Evolutionary conservation across 64 coral and sea anemone species (phyloP).

Genomic region (Porites australiensis): DNA sequence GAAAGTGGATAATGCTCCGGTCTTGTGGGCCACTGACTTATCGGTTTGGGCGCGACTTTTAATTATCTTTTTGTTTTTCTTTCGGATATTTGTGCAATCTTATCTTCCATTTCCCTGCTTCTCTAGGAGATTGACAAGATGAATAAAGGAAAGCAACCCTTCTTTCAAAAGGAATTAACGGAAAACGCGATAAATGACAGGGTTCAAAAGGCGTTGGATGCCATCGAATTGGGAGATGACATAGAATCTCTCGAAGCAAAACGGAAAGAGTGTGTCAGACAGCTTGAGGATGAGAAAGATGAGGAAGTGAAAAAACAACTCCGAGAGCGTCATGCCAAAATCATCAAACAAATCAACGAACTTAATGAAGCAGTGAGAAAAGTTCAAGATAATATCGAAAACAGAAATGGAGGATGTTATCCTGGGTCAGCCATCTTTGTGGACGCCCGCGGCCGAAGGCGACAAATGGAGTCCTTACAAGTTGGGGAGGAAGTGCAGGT

Average conservation of each 20-base stretch:
- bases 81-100: no score
- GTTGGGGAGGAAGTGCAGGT: background rate
- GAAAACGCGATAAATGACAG: no score
- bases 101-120: no score
- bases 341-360: background rate
- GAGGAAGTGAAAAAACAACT: background rate
- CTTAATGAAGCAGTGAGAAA: background rate
- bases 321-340: no score
- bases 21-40: no score
- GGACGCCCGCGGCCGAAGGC: background rate
- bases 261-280: background rate
- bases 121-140: conserved; percentile 21
- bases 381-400: background rate
- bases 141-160: background rate
- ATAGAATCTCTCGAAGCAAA: background rate
- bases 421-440: conserved; percentile 37
- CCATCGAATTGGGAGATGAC: background rate
- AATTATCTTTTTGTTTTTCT: no score
- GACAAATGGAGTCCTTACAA: conserved; percentile 10
- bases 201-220: conserved; percentile 16
- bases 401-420: background rate
- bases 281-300: background rate
- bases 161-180: conserved; percentile 10
- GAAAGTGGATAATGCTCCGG: no score
- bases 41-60: no score